Evolutionary conservation across 92 coral and sea anemone genomes (phyloP).

Genomic region (Bergia sp.): DNA sequence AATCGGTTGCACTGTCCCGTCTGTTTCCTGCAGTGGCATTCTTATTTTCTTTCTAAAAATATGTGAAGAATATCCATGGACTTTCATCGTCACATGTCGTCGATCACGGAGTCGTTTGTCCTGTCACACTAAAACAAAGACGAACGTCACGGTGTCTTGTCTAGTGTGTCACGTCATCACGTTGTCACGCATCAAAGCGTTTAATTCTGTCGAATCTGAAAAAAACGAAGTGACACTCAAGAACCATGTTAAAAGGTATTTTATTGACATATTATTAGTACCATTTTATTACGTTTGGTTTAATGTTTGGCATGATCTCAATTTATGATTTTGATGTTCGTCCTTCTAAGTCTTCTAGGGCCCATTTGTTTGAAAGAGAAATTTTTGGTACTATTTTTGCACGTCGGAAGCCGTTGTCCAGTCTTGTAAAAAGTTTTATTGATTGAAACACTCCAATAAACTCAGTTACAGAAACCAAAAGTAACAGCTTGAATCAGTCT

Average conservation of each 20-base stretch:
- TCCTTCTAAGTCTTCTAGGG: neutral
- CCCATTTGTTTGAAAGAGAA: too few species aligned
- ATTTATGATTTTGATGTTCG: neutral
- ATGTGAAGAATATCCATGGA: slow-evolving; percentile 6
- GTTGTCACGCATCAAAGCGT: slow-evolving; percentile 4
- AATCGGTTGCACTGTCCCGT: neutral
- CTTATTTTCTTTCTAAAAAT: neutral
- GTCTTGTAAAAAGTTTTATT: too few species aligned
- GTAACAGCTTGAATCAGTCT: too few species aligned
- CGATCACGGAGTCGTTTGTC: neutral
- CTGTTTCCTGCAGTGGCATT: slow-evolving; percentile 1
- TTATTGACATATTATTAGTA: neutral
- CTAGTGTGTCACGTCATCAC: slow-evolving; percentile 14
- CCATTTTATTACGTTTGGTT: neutral
- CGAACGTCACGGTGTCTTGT: neutral
- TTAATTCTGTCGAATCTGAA: slow-evolving; percentile 25
- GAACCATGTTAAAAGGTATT: neutral
- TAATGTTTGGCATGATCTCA: neutral
- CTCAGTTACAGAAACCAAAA: too few species aligned
- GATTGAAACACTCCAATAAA: too few species aligned
- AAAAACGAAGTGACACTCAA: neutral
- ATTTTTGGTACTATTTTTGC: too few species aligned
- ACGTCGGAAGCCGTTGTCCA: too few species aligned
- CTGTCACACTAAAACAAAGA: neutral
- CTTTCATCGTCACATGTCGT: neutral